These are phyloP conservation scores for Prenolepis imparis DNA, from an alignment of 2,888 invertebrate genomes.

Conservation along the genomic window DNA sequence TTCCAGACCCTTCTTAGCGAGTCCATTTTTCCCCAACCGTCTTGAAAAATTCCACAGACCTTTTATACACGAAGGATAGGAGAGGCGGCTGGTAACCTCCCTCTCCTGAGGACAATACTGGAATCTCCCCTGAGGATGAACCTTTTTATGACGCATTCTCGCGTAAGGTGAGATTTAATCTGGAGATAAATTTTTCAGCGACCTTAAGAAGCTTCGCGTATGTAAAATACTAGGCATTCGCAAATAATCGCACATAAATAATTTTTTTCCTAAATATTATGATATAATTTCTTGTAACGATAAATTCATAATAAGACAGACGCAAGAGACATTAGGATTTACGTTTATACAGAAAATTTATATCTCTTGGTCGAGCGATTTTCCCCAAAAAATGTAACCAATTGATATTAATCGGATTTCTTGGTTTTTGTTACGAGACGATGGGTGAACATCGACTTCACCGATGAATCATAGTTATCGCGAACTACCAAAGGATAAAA, in stretches of 20 bases:
- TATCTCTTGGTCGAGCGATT: not conserved
- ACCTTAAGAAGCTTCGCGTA: not conserved
- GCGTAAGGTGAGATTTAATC: not conserved
- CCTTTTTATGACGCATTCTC: constrained; percentile 9
- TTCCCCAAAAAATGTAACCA: not conserved
- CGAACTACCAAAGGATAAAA: constrained; percentile 19
- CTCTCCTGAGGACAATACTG: not conserved
- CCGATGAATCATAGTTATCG: constrained; percentile 35
- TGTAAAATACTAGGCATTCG: not conserved
- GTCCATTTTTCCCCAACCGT: constrained; percentile 52
- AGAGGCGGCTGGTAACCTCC: constrained; percentile 8
- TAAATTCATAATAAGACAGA: not conserved
- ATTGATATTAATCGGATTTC: not conserved
- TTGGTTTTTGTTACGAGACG: not conserved
- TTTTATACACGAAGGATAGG: constrained; percentile 45
- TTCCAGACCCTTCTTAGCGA: not conserved
- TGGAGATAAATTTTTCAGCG: not conserved
- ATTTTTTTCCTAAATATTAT: not conserved
- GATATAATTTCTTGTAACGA: not conserved
- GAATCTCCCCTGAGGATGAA: not conserved
- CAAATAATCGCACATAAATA: not conserved
- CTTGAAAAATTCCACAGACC: constrained; percentile 63
- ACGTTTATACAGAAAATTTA: not conserved
- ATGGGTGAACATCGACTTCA: constrained; percentile 5
- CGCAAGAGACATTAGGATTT: not conserved